Evolutionary conservation across 2,113 vertebrate species (phyloP).

Genomic region (Syrmaticus mikado): DNA sequence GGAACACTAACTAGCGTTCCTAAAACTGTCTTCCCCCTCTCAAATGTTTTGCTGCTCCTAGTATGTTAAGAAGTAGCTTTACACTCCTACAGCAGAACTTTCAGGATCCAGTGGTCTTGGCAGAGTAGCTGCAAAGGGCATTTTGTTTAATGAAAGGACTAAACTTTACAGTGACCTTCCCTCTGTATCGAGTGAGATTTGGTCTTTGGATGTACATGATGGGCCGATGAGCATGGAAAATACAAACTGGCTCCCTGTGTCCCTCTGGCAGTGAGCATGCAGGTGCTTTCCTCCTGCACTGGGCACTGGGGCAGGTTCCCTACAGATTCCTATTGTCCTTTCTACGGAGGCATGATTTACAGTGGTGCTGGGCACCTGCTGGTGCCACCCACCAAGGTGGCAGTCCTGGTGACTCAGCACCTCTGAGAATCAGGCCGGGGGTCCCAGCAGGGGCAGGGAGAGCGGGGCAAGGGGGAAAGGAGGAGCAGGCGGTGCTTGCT

Average conservation of each 20-base stretch:
- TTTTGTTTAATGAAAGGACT: slow-evolving; percentile 33
- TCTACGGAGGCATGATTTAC: slow-evolving; percentile 50
- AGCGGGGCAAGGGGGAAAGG: neutral
- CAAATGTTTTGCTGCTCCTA: neutral
- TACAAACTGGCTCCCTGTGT: neutral
- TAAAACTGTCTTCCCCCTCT: neutral
- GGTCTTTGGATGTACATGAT: slow-evolving; percentile 49
- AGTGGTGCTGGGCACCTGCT: slow-evolving; percentile 22
- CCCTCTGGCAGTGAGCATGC: slow-evolving; percentile 32
- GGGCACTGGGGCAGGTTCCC: slow-evolving; percentile 15
- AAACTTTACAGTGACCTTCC: neutral
- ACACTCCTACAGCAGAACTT: neutral
- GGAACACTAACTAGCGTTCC: neutral
- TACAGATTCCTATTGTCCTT: slow-evolving; percentile 36
- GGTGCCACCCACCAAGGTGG: neutral
- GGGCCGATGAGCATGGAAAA: neutral
- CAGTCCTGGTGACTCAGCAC: slow-evolving; percentile 5
- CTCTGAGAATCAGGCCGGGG: slow-evolving; percentile 40
- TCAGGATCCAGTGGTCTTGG: slow-evolving; percentile 20
- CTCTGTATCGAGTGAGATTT: slow-evolving; percentile 23
- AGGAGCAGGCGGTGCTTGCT: slow-evolving; percentile 49
- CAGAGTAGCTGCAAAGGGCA: slow-evolving; percentile 37
- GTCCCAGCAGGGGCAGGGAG: neutral
- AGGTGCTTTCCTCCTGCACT: slow-evolving; percentile 24
- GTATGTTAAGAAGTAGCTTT: neutral